phyloP scores from a whole-genome alignment of 2,113 vertebrate species.

The Tychaedon coryphoeus region DNA sequence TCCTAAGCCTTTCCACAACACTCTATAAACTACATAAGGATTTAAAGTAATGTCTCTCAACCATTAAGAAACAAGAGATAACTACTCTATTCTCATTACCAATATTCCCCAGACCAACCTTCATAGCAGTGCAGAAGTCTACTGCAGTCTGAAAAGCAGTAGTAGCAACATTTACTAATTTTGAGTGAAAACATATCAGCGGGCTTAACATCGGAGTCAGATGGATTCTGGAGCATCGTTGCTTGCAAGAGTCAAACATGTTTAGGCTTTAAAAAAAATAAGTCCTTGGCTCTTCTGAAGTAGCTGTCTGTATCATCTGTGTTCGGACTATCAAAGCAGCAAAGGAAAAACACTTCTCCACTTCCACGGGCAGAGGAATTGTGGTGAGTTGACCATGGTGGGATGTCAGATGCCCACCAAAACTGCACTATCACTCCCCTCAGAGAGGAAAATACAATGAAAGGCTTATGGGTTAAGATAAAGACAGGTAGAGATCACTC shows the following conservation, averaged over 20 bases:
- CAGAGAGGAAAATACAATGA: neutral
- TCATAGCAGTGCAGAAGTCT: neutral
- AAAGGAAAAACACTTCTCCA: neutral
- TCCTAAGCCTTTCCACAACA: neutral
- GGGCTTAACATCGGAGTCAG: neutral
- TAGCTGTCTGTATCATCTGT: neutral
- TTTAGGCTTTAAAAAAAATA: neutral
- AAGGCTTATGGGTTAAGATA: neutral
- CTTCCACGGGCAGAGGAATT: neutral
- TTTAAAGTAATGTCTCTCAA: neutral
- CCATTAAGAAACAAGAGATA: neutral
- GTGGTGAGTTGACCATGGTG: neutral
- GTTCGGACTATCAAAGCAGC: neutral
- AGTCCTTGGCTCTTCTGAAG: neutral
- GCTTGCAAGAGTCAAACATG: neutral
- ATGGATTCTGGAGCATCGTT: neutral
- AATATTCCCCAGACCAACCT: neutral
- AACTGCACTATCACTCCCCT: neutral
- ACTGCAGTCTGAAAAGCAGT: neutral
- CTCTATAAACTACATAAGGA: neutral
- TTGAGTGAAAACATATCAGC: neutral
- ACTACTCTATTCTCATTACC: neutral
- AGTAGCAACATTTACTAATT: neutral
- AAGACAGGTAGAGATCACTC: neutral
- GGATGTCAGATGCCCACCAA: neutral